Percentiles rank a stretch among this genome's conserved stretches.
These are phyloP conservation scores for Marmota monax DNA, from an alignment of 2,113 vertebrate species.

Conservation along the genomic window DNA sequence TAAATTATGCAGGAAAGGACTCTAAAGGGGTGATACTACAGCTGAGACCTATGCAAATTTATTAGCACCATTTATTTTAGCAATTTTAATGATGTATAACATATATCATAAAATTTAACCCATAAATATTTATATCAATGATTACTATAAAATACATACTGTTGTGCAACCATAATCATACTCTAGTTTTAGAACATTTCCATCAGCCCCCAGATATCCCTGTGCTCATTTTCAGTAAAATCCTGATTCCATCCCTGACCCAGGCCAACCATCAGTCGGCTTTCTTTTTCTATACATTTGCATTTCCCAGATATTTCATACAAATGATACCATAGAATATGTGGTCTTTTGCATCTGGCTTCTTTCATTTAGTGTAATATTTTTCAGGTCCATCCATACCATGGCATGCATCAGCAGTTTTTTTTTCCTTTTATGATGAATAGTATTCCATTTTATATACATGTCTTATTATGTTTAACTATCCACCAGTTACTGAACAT, in stretches of 20 bases:
- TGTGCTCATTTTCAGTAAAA: neutral
- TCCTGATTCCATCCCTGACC: neutral
- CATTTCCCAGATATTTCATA: neutral
- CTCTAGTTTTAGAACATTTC: neutral
- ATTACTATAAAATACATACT: neutral
- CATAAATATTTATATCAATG: neutral
- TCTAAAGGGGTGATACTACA: neutral
- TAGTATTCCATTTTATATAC: neutral
- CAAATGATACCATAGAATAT: neutral
- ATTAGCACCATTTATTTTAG: neutral
- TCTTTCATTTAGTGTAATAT: neutral
- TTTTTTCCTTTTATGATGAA: neutral
- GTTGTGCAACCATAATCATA: neutral
- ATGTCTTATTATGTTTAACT: neutral
- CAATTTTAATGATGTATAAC: constrained; percentile 1
- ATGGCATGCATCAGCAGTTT: neutral
- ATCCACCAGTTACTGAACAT: neutral
- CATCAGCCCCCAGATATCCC: neutral
- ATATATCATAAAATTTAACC: neutral
- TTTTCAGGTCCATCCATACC: neutral
- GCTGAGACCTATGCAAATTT: neutral
- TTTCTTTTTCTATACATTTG: neutral
- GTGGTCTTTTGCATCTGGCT: neutral
- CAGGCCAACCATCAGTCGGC: neutral
- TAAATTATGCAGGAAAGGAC: neutral